These are phyloP conservation scores for Nasonovia ribisnigri DNA, from an alignment of 2,888 invertebrate genomes.

Conservation along the genomic window DNA sequence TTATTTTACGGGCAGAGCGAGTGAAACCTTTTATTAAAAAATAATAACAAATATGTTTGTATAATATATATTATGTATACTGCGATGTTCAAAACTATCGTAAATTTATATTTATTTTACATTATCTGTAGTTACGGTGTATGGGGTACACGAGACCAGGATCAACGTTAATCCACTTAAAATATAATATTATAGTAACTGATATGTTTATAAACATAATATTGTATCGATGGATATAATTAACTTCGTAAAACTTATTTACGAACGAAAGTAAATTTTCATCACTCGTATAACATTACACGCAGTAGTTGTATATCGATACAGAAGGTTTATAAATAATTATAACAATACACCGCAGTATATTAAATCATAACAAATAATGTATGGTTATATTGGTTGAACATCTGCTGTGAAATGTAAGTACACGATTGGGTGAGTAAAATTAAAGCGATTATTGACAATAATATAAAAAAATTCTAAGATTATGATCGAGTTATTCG, in stretches of 20 bases:
- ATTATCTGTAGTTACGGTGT: not conserved
- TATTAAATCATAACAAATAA: not conserved
- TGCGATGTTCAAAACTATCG: not conserved
- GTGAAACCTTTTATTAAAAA: not conserved
- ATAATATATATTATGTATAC: not conserved
- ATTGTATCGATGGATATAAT: not conserved
- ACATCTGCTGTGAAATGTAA: not conserved
- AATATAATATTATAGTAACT: not conserved
- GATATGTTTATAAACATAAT: not conserved
- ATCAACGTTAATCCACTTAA: not conserved
- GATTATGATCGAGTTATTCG: not conserved
- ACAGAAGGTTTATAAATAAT: not conserved
- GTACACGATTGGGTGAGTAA: not conserved
- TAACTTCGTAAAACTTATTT: not conserved
- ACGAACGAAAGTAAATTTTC: not conserved
- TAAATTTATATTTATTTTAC: not conserved
- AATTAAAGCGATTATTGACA: not conserved
- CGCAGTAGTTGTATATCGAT: not conserved
- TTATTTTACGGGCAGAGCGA: not conserved
- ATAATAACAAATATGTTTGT: not conserved
- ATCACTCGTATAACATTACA: not conserved
- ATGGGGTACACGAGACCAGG: not conserved
- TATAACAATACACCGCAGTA: not conserved
- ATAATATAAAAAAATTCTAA: not conserved
- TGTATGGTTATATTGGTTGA: not conserved